Percentiles rank a stretch among this genome's conserved stretches.
phyloP scores from a whole-genome alignment of 2,888 invertebrate genomes.

The Argyresthia albistria region DNA sequence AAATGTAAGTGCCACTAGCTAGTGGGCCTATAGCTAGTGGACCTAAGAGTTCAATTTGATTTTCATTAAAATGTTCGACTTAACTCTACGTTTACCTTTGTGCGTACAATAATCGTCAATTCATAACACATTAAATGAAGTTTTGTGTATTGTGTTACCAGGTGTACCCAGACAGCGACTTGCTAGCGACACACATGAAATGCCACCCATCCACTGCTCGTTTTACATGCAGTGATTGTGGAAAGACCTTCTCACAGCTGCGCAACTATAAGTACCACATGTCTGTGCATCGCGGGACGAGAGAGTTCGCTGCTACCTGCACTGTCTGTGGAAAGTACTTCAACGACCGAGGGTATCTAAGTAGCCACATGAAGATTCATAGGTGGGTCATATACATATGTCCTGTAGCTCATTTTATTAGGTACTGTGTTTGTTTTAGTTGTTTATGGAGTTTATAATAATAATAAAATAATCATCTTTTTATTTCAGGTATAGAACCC shows the following conservation, averaged over 20 bases:
- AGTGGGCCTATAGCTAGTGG: no score
- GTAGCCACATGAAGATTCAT: conserved; percentile 90
- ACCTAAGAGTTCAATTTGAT: no score
- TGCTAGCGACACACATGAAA: conserved; percentile 27
- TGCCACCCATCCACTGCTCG: conserved; percentile 52
- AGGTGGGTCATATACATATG: conserved; percentile 35
- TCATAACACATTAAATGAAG: no score
- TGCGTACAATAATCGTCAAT: no score
- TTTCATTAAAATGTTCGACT: no score
- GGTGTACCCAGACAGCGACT: conserved; percentile 33
- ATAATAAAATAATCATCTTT: no score
- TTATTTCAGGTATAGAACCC: no score
- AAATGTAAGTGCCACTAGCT: no score
- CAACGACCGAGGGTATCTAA: conserved; percentile 87
- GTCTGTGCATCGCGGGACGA: conserved; percentile 86
- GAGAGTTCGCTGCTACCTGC: conserved; percentile 82
- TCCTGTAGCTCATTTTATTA: background rate
- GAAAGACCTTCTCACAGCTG: conserved; percentile 86
- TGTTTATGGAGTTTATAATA: no score
- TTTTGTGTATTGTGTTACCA: conserved; percentile 12
- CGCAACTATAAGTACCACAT: conserved; percentile 89
- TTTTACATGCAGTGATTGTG: conserved; percentile 81
- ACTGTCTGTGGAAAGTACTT: conserved; percentile 83
- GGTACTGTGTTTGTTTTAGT: no score
- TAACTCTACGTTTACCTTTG: no score